A percentile compares a stretch with the other conserved stretches of the same genome.
Conservation (phyloP, 2,797 vertebrate species). For the Darevskia mixta region DNA sequence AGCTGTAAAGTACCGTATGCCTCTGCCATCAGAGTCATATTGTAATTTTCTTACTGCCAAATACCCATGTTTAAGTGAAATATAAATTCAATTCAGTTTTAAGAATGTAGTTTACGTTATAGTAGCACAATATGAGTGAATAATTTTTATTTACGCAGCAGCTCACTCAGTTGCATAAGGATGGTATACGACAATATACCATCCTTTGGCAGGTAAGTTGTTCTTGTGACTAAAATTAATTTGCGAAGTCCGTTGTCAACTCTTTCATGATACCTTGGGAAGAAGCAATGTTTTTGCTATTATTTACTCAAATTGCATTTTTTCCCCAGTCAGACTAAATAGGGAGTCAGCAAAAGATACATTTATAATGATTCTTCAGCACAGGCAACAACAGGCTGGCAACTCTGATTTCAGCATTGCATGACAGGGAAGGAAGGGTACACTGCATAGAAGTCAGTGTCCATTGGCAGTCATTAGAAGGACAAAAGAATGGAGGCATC, state of each 20-base stretch:
- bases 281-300: slow-evolving; percentile 50
- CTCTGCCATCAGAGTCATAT: slow-evolving; percentile 31
- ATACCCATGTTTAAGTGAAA: slow-evolving; percentile 58
- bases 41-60: background rate
- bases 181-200: slow-evolving; percentile 52
- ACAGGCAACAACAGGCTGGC: slow-evolving; percentile 29
- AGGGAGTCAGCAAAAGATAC: slow-evolving; percentile 43
- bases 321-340: slow-evolving; percentile 31
- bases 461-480: background rate
- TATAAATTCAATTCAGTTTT: slow-evolving; percentile 7
- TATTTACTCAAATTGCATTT: slow-evolving; percentile 55
- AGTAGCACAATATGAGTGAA: slow-evolving; percentile 32
- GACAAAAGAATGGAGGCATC: background rate
- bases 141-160: slow-evolving; percentile 62
- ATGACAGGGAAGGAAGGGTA: slow-evolving; percentile 11
- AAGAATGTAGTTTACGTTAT: slow-evolving; percentile 24
- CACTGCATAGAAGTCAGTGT: slow-evolving; percentile 1
- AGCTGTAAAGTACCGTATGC: slow-evolving; percentile 34
- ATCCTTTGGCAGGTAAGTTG: slow-evolving; percentile 47
- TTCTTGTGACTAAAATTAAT: slow-evolving; percentile 51
- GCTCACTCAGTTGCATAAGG: slow-evolving; percentile 36
- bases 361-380: slow-evolving; percentile 21
- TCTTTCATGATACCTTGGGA: slow-evolving; percentile 49
- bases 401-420: slow-evolving; percentile 43
- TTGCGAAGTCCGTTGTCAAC: slow-evolving; percentile 54